phyloP scores from a whole-genome alignment of 2,797 vertebrate species.

The Saguinus oedipus region DNA sequence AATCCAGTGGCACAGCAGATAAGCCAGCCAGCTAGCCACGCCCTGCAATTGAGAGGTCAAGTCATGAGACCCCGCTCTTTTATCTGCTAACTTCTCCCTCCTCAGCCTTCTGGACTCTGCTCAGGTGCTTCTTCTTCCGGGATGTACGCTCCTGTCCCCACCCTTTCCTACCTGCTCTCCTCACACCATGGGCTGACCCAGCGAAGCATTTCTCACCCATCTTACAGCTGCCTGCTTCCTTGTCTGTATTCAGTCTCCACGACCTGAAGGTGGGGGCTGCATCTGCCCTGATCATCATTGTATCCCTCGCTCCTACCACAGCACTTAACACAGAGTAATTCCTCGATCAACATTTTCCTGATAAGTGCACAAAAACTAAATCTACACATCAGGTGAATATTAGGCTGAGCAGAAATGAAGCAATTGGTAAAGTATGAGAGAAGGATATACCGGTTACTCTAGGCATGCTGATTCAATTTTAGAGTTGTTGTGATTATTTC shows the following conservation, averaged over 20 bases:
- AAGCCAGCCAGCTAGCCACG: not conserved
- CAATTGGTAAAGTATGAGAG: not conserved
- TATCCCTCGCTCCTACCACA: not conserved
- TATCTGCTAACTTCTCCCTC: not conserved
- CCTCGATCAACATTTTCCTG: not conserved
- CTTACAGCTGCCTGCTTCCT: not conserved
- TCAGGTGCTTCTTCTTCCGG: not conserved
- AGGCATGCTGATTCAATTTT: not conserved
- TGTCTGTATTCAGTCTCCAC: not conserved
- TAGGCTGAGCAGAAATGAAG: not conserved
- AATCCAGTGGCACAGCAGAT: not conserved
- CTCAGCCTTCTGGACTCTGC: not conserved
- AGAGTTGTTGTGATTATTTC: not conserved
- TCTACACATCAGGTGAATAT: not conserved
- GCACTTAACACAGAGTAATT: not conserved
- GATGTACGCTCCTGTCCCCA: not conserved
- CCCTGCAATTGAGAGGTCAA: not conserved
- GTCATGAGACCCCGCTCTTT: not conserved
- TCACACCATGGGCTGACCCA: not conserved
- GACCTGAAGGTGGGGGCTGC: not conserved
- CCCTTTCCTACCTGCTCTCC: not conserved
- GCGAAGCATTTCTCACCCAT: not conserved
- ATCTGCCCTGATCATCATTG: not conserved
- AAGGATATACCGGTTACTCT: not conserved
- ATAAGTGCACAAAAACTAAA: not conserved